Base-by-base conservation (phyloP, 2,113 vertebrate genomes). In the Seriola rivoliana region DNA sequence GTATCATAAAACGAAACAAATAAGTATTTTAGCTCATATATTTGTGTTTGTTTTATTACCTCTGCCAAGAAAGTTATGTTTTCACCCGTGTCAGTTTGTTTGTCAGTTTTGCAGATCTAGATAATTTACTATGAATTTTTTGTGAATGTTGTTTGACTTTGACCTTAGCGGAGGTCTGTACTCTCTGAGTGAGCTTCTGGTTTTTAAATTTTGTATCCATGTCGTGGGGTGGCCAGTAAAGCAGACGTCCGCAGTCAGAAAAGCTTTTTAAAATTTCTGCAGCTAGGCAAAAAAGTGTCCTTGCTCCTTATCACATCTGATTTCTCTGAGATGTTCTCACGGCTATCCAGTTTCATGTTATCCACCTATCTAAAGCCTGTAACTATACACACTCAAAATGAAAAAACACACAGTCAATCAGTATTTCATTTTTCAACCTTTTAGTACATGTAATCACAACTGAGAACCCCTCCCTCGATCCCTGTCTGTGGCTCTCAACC, bases 281-380 rank as follows among this genome's bases (percentile, higher is more conserved):
- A 54, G 16, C 52, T 79, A 73, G 58, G 76, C 44, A 58, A 48
- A n/a, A 29, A 0, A 42, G 14, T 25, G 77, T 71, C 38, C 17
- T 58, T 62, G 50, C 59, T 2, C 10, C 50, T 5, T n/a, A 46
- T 68, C 9, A 21, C 42, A 9, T 72, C 42, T n/a, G 46, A 34
- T 52, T 64, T 48, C 14, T 63, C 21, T 16, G 23, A 71, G 29
- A 17, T 21, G 34, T 91, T 94, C 92, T 78, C 89, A 94, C 71
- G 36, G 63, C 46, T 89, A 71, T 93, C 78, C 52, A 62, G 63
- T 93, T 92, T 92, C 87, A 78, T 52, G 17, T 67, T 1, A 5
- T 60, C 73, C 21, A 74, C 14, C 50, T 21, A 10, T 58, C 55
- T 34, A 8, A 10, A 50, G 42, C 25, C 57, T 82, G 68, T 29